Base-by-base conservation (phyloP, 2,888 invertebrate genomes). In the Macrosoma leucophasiata region DNA sequence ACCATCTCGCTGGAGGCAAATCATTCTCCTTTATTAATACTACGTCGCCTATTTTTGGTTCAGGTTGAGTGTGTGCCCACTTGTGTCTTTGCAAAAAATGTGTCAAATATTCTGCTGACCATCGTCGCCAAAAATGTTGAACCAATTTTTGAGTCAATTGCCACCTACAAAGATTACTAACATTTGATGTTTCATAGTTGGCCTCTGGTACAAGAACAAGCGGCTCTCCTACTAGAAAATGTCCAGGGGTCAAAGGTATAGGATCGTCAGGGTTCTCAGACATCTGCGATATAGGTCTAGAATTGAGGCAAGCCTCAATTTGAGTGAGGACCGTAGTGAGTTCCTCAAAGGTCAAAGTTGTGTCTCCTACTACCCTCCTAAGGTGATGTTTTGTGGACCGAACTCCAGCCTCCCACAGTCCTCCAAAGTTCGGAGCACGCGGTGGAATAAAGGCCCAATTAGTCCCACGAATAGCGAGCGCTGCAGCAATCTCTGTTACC, bases 101-200 rank as follows among this genome's bases (percentile, higher is more conserved):
- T 12, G 46, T 38, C 1, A 56, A 34, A 31, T 55, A 54, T 20
- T 55, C 53, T 10, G 39, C 24, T 7, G 35, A 34, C 55, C 55
- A 55, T 34, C 37, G 34, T 5, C 22, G 36, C 52, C 52, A 52
- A 25, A 57, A 53, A 26, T 50, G 40, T 36, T 53, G 48, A 3
- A 41, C 43, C 44, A 47, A 46, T 20, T 34, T 43, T 30, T 53
- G 53, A 3, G 46, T 27, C 2, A 53, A 13, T 24, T 52, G 50
- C 52, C 52, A 55, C 25, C 52, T 41, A 8, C 36, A 32, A 10
- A 44, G 22, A 9, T 32, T 17, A 7, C 23, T 32, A 4, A 33
- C 18, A 5, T 39, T 41, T 5, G 6, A 20, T 1, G 13, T 15
- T 0, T 41, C 27, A 28, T 41, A 39, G 19, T 40, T n/a, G 27